Percentiles rank a stretch among this genome's conserved stretches.
Evolutionary conservation across 2,113 vertebrate genomes (phyloP).

Genomic region (Phainopepla nitens): DNA sequence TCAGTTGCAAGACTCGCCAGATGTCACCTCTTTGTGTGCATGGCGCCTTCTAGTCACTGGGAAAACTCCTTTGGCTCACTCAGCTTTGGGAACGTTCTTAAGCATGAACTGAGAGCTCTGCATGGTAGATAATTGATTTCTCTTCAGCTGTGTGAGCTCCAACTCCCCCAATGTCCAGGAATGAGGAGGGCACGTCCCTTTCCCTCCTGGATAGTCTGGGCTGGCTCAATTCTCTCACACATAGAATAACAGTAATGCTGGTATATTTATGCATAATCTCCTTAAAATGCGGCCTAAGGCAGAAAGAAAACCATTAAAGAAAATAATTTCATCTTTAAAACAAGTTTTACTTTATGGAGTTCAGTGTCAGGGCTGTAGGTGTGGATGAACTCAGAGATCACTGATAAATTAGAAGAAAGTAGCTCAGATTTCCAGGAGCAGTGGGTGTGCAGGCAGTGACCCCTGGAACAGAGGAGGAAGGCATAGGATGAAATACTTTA

Average conservation of each 20-base stretch:
- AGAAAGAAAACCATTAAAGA: not conserved
- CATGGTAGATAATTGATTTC: not conserved
- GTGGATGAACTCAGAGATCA: not conserved
- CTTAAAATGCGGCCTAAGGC: not conserved
- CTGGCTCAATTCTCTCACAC: not conserved
- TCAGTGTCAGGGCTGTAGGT: not conserved
- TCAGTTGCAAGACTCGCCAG: not conserved
- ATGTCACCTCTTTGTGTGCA: not conserved
- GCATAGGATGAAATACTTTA: not conserved
- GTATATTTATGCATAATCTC: not conserved
- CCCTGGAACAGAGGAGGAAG: not conserved
- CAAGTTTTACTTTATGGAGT: not conserved
- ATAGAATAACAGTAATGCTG: not conserved
- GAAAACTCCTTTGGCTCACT: not conserved
- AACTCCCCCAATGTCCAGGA: not conserved
- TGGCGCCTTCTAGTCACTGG: not conserved
- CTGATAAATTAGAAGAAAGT: not conserved
- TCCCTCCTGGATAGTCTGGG: not conserved
- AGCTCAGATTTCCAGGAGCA: not conserved
- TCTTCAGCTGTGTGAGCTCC: not conserved
- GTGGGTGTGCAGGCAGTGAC: not conserved
- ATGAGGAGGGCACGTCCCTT: not conserved
- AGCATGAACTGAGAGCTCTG: not conserved
- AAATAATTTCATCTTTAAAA: not conserved
- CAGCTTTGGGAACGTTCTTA: not conserved